A percentile compares a stretch with the other conserved stretches of the same genome.
Evolutionary conservation across 2,113 vertebrate genomes (phyloP).

Genomic region (Gyps fulvus): DNA sequence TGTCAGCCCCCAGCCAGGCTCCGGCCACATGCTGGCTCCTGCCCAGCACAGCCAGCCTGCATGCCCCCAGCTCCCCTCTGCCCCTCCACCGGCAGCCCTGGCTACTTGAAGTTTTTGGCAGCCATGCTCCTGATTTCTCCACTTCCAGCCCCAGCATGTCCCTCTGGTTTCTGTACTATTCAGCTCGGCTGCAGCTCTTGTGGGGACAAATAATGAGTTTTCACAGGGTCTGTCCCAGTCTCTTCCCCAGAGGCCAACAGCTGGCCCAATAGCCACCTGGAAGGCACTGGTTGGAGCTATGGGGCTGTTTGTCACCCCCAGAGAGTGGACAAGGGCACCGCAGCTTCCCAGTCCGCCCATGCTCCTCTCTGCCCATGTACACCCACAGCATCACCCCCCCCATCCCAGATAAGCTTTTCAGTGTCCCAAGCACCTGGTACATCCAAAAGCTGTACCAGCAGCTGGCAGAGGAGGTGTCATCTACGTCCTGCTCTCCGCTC

Average conservation of each 20-base stretch:
- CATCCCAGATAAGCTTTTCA: background rate
- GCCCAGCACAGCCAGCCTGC: background rate
- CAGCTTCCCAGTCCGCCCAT: background rate
- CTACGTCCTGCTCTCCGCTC: background rate
- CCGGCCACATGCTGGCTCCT: too few relatives aligned
- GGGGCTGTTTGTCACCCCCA: background rate
- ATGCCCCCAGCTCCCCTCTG: background rate
- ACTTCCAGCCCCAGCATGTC: background rate
- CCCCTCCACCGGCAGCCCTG: background rate
- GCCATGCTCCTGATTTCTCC: background rate
- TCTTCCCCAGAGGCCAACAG: background rate
- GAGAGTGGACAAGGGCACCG: background rate
- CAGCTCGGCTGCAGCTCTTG: background rate
- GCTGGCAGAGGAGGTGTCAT: background rate
- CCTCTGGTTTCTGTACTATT: background rate
- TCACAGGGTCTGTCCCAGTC: background rate
- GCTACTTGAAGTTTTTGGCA: background rate
- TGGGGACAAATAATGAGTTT: background rate
- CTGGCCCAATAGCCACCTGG: background rate
- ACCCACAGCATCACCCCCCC: fast-evolving
- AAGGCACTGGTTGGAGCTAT: background rate
- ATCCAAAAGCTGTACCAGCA: background rate
- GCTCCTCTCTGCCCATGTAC: background rate
- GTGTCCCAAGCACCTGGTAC: background rate
- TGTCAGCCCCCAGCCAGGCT: background rate